Base-by-base conservation (phyloP, 2,113 vertebrate species). In the Trematocara nigrifrons region DNA sequence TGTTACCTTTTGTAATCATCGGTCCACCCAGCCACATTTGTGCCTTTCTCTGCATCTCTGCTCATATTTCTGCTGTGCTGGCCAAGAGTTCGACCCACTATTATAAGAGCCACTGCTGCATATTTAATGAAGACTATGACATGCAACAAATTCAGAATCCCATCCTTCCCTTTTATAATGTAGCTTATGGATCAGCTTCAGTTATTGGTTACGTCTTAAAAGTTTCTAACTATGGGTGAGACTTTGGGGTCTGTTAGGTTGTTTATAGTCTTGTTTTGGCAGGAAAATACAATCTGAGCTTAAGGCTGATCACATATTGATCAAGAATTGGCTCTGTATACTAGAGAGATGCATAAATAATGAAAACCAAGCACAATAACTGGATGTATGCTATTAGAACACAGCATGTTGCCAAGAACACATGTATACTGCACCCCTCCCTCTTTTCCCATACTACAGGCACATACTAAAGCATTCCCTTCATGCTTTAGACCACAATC, bases 21-120 rank as follows among this genome's bases (percentile, higher is more conserved):
- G 11, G 26, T 38, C 42, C 79, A 18, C 49, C 3, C 4, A 35
- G 29, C 9, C 38, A 20, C 22, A 52, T 64, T 26, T 61, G 8
- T 40, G 15, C 57, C 20, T 56, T 5, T 52, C 77, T 80, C 57
- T 45, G 26, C 53, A 3, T 66, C 61, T 51, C 79, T 3, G 80
- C 90, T 93, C 91, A 85, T 29, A 88, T 93, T 95, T 95, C 91
- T 90, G 92, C 91, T 91, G 80, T 12, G 88, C 85, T 80, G 78
- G 88, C 83, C 87, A 80, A 85, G 82, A 80, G 89, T 87, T 83
- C 74, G 79, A 80, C 80, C 82, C 77, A 81, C 56, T 64, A 57
- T 79, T 71, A 47, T 53, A 29, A 57, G 74, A 84, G 56, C 79
- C 85, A 47, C n/a, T 47, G 33, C 74, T 92, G 85, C 87, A 91